Percentiles rank a stretch among this genome's conserved stretches.
Evolutionary conservation across 2,888 invertebrate species (phyloP).

Genomic region (Cantharis lateralis): DNA sequence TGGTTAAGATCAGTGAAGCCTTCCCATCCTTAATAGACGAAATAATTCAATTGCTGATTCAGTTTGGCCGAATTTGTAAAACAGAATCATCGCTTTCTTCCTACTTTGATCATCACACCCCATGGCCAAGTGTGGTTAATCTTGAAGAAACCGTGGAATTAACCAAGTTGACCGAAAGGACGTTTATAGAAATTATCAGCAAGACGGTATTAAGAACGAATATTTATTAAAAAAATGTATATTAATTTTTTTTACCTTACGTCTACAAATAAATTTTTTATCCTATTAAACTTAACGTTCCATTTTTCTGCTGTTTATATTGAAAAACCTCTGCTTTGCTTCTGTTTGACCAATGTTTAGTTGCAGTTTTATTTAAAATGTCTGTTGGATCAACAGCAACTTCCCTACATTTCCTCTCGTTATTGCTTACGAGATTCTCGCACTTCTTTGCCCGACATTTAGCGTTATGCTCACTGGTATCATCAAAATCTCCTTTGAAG

Average conservation of each 20-base stretch:
- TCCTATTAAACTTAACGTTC: constrained; percentile 31
- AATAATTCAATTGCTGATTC: constrained; percentile 80
- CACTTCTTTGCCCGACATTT: constrained; percentile 36
- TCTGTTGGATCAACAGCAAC: constrained; percentile 56
- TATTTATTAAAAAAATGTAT: constrained; percentile 59
- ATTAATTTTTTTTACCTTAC: background rate
- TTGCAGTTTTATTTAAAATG: constrained; percentile 59
- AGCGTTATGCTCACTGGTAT: constrained; percentile 37
- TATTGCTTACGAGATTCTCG: constrained; percentile 38
- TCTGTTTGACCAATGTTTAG: constrained; percentile 60
- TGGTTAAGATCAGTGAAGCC: constrained; percentile 86
- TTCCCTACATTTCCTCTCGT: constrained; percentile 45
- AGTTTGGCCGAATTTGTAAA: constrained; percentile 82
- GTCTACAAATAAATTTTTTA: background rate
- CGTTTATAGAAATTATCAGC: constrained; percentile 65
- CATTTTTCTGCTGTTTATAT: constrained; percentile 56
- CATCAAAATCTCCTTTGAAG: constrained; percentile 37
- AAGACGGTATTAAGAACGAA: constrained; percentile 69
- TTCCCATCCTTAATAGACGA: constrained; percentile 93
- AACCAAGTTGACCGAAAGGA: constrained; percentile 56
- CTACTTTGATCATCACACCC: constrained; percentile 52
- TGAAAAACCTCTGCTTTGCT: constrained; percentile 60
- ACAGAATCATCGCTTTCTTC: constrained; percentile 76
- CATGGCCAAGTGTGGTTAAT: constrained; percentile 49
- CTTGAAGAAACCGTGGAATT: constrained; percentile 51